Evolutionary conservation across 2,797 vertebrate species (phyloP).

Genomic region (Poeciliopsis turneri): DNA sequence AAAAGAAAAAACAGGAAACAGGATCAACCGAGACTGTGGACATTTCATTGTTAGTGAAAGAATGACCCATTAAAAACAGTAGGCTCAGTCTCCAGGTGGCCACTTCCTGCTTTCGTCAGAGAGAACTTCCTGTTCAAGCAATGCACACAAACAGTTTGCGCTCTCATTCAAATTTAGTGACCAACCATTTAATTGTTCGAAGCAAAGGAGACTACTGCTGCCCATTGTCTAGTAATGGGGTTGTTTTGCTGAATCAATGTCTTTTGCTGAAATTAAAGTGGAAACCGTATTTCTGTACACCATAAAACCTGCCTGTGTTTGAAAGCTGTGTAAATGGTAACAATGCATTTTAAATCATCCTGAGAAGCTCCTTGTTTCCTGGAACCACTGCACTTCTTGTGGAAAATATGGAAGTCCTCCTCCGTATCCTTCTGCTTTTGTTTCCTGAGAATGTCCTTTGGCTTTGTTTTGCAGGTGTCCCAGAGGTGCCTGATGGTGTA

Average conservation of each 20-base stretch:
- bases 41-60: constrained; percentile 75
- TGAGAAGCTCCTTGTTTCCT: constrained; percentile 27
- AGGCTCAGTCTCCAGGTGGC: constrained; percentile 70
- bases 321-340: neutral
- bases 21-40: constrained; percentile 56
- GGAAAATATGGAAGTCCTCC: constrained; percentile 15
- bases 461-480: constrained; percentile 71
- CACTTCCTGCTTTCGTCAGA: constrained; percentile 73
- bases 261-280: constrained; percentile 6
- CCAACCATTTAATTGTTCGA: constrained; percentile 68
- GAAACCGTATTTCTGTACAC: constrained; percentile 7
- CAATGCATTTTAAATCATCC: constrained; percentile 2
- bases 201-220: constrained; percentile 41
- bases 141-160: constrained; percentile 50
- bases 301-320: neutral
- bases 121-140: constrained; percentile 76
- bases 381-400: constrained; percentile 16
- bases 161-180: constrained; percentile 53
- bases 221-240: constrained; percentile 56
- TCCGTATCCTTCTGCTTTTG: constrained; percentile 43
- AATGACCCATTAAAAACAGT: constrained; percentile 63
- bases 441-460: constrained; percentile 59
- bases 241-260: neutral
- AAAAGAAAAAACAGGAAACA: constrained; percentile 57
- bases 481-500: constrained; percentile 67